phyloP scores from a whole-genome alignment of 1,140 invertebrate species.

The Sycobia sp. region DNA sequence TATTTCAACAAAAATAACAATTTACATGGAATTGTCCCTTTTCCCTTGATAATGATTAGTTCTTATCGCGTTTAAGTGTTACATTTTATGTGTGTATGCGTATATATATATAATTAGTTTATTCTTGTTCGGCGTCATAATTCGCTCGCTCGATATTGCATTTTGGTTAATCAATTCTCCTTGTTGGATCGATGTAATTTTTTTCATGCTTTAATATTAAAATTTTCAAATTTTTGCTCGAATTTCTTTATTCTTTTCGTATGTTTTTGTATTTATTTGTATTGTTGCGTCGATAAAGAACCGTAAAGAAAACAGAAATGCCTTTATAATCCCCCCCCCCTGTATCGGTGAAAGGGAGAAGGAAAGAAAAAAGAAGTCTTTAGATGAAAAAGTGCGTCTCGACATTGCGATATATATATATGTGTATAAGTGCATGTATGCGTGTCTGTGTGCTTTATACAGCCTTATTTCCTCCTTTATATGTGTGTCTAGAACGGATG shows the following conservation, averaged over 20 bases:
- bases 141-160: conserved; percentile 52
- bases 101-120: conserved; percentile 58
- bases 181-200: conserved; percentile 52
- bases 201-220: conserved; percentile 48
- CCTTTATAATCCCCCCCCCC: too few species aligned
- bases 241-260: conserved; percentile 24
- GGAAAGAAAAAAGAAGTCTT: too few species aligned
- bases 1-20: conserved; percentile 65
- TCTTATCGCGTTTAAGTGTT: too few species aligned
- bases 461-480: conserved; percentile 42
- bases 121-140: conserved; percentile 58
- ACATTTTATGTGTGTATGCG: too few species aligned
- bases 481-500: conserved; percentile 15
- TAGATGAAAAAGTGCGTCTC: conserved; percentile 46
- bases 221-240: conserved; percentile 30
- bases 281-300: too few species aligned
- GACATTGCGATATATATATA: conserved; percentile 31
- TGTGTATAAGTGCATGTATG: conserved; percentile 7
- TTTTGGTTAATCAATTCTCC: conserved; percentile 45
- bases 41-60: conserved; percentile 56
- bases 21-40: conserved; percentile 63
- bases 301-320: too few species aligned
- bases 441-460: conserved; percentile 39
- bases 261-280: too few species aligned
- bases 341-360: too few species aligned